Evolutionary conservation across 2,113 vertebrate species (phyloP).

Genomic region (Daubentonia madagascariensis): DNA sequence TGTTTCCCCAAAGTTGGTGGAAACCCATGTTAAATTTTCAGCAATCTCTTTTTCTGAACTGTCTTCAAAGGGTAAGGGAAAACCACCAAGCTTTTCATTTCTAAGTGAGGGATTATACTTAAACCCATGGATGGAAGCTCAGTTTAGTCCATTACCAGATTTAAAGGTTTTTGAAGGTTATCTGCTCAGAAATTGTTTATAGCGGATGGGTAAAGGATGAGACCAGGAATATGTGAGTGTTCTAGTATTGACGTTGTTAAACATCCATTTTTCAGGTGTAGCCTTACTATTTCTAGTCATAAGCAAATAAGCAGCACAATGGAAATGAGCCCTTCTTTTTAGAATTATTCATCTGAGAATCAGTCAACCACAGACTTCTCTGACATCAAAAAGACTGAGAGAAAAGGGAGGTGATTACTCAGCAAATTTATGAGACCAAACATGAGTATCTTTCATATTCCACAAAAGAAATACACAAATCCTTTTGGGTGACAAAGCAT

Average conservation of each 20-base stretch:
- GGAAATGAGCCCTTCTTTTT: conserved; percentile 44
- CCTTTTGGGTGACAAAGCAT: conserved; percentile 65
- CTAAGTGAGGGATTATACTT: neutral
- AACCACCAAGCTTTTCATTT: conserved; percentile 27
- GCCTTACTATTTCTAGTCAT: conserved; percentile 46
- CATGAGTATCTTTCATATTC: conserved; percentile 44
- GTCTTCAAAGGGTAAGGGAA: neutral
- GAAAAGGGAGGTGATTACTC: conserved; percentile 63
- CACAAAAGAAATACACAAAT: conserved; percentile 63
- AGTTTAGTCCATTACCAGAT: neutral
- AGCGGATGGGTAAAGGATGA: conserved; percentile 26
- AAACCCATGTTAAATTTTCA: conserved; percentile 37
- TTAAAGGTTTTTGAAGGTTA: conserved; percentile 45
- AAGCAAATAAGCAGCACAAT: conserved; percentile 20
- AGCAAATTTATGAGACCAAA: conserved; percentile 65
- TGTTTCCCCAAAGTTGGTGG: too few relatives aligned
- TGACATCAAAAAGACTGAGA: conserved; percentile 43
- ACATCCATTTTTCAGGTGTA: conserved; percentile 55
- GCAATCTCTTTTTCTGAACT: neutral
- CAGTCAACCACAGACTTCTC: conserved; percentile 53
- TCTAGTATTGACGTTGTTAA: conserved; percentile 33
- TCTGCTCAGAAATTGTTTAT: neutral
- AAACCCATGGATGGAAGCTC: neutral
- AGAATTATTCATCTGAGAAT: conserved; percentile 72
- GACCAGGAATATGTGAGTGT: neutral